A percentile compares a stretch with the other conserved stretches of the same genome.
These are phyloP conservation scores for Polyodon spathula DNA, from an alignment of 2,113 vertebrate genomes.

Conservation along the genomic window DNA sequence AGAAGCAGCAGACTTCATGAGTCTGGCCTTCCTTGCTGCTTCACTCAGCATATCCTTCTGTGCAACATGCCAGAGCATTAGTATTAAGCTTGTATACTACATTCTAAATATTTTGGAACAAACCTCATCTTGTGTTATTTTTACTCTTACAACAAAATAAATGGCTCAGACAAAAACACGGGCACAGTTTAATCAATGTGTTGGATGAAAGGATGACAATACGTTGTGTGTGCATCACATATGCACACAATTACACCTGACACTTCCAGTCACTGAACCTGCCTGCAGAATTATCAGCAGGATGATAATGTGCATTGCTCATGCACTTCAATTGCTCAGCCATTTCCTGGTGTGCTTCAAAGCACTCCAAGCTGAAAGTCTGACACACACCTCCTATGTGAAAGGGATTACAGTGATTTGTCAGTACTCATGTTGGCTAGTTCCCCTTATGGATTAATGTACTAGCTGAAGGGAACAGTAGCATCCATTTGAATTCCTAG, in stretches of 20 bases:
- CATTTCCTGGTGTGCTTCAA: constrained; percentile 1
- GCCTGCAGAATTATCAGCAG: too few relatives aligned
- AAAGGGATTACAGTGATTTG: constrained; percentile 34
- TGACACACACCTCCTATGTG: constrained; percentile 20
- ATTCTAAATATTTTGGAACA: too few relatives aligned
- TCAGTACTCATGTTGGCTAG: constrained; percentile 24
- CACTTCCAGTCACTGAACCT: too few relatives aligned
- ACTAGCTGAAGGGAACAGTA: constrained; percentile 13
- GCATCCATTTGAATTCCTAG: constrained; percentile 8
- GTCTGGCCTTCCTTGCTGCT: constrained; percentile 21
- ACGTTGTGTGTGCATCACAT: constrained; percentile 7
- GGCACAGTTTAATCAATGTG: constrained; percentile 26
- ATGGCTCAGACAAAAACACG: constrained; percentile 35
- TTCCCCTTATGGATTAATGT: constrained; percentile 27
- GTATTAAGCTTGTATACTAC: too few relatives aligned
- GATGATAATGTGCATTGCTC: background rate
- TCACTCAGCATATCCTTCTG: constrained; percentile 1
- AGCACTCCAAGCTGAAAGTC: constrained; percentile 3
- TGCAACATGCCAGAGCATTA: constrained; percentile 16
- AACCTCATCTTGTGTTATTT: too few relatives aligned
- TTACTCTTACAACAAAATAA: too few relatives aligned
- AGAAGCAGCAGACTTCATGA: constrained; percentile 28
- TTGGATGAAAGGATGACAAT: constrained; percentile 12
- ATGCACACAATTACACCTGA: background rate
- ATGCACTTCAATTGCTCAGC: fast-evolving